phyloP scores from a whole-genome alignment of 2,113 vertebrate species.

The Dolichallabes microphthalmus region DNA sequence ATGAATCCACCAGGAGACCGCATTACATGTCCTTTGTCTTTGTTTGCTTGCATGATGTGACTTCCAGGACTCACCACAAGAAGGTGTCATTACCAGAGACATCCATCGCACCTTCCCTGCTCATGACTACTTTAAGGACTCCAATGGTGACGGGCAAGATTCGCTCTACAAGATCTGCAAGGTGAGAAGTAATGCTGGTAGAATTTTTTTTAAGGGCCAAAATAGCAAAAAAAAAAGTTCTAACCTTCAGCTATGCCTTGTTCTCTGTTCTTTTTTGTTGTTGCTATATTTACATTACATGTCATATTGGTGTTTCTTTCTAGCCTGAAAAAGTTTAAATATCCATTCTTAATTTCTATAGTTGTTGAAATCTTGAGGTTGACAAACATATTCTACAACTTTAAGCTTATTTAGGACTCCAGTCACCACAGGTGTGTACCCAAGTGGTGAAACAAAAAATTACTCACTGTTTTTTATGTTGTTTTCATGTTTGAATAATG shows the following conservation, averaged over 20 bases:
- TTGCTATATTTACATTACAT: background rate
- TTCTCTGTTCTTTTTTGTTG: background rate
- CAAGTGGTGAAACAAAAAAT: background rate
- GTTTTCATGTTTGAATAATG: slow-evolving; percentile 1
- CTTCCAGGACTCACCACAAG: slow-evolving; percentile 88
- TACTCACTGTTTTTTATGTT: too few relatives aligned
- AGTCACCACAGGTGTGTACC: too few relatives aligned
- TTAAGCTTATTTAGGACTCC: too few relatives aligned
- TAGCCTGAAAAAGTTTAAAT: too few relatives aligned
- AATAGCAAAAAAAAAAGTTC: background rate
- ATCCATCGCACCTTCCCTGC: slow-evolving; percentile 97
- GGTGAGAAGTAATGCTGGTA: slow-evolving; percentile 67
- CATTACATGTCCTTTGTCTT: background rate
- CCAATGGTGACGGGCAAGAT: slow-evolving; percentile 93
- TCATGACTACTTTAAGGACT: slow-evolving; percentile 97
- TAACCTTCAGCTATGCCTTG: background rate
- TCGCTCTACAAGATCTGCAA: slow-evolving; percentile 98
- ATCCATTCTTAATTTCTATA: background rate
- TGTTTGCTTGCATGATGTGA: slow-evolving; percentile 6
- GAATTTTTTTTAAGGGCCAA: background rate
- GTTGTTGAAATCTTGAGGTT: background rate
- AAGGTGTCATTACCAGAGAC: slow-evolving; percentile 92
- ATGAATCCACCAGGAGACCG: background rate
- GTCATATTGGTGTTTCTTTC: background rate
- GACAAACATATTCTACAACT: background rate